Evolutionary conservation across 2,888 invertebrate genomes (phyloP), one percentile per base, ranked within the genome.

Genomic region (Agrochola lota): DNA sequence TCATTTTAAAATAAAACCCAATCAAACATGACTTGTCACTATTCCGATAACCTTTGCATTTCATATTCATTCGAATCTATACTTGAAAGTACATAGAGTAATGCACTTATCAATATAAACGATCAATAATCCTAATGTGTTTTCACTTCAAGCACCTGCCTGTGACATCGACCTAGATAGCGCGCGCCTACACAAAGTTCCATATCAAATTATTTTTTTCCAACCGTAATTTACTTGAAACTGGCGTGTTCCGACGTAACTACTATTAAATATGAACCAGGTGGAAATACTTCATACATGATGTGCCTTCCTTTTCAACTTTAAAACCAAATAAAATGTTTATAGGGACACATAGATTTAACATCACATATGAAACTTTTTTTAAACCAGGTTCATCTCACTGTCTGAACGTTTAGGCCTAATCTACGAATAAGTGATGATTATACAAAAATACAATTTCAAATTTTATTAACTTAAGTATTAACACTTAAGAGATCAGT

Each of bases 391-490:
- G n/a, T 30, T 40, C 26, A 15, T 30, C 40, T 20, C 69, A 69
- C 70, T 46, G 52, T 15, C 23, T 35, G 78, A 71, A 74, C 66
- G 30, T 81, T 78, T 88, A 88, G 89, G 83, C 85, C 89, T 87
- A 81, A 40, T 72, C 81, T 85, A 80, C 75, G 69, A 79, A 69
- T 75, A 74, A 49, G 81, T 88, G 88, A 85, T 85, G 84, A 86
- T 87, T 85, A 77, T 87, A 90, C 85, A 89, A 88, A 90, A 88
- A 89, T 88, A 90, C 86, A 85, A 88, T 90, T 91, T 90, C 90
- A 92, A 92, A 90, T 91, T 92, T 90, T 88, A 85, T 85, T 86
- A 86, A 86, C 80, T 90, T 86, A 88, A 88, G 87, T 84, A 81
- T 87, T 86, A 87, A 77, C 81, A 89, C 85, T 88, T 87, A 89